Base-by-base conservation (phyloP, 1,140 invertebrate species). In the Ooceraea biroi region DNA sequence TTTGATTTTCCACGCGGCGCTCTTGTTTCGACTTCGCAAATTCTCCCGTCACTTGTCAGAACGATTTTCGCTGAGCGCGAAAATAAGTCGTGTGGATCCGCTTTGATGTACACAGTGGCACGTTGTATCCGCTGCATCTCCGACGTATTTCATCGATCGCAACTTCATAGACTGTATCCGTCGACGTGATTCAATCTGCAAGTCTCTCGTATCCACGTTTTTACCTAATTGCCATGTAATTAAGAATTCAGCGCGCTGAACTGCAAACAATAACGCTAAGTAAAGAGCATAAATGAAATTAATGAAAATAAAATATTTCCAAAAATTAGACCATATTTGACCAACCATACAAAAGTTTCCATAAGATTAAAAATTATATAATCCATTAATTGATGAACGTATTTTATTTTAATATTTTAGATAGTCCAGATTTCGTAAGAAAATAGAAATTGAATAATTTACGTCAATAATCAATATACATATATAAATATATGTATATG, bases 1-100 rank as follows among this genome's bases (percentile, higher is more conserved):
- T 80, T 80, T 80, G 76, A 80, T 71, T 80, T 80, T 36, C 46
- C 30, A 30, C 36, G n/a, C n/a, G 36, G 44, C 36, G 50, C 65
- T 68, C 76, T 71, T 80, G 76, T 80, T 80, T 71, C 25, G 36
- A 57, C 65, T 48, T 71, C 3, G 50, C 50, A 80, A 78, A 71
- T 80, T 80, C 76, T 36, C 52, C 36, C 36, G 65, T 80, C 76
- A 80, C 65, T 71, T 80, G 76, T 80, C 76, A 71, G 36, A 69
- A 80, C 50, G 36, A 57, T 80, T 80, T 80, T 71, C 76, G 36
- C 25, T 65, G 65, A 69, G 76, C 66, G 76, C 36, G 50, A 80
- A 71, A 80, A 69, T 80, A 36, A 36, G 36, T 48, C n/a, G n/a
- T 22, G 22, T 55, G 36, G 50, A 69, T 78, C 36, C 76, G 50